Base-by-base conservation (phyloP, 2,888 invertebrate genomes). In the Nephrotoma guestfalica region DNA sequence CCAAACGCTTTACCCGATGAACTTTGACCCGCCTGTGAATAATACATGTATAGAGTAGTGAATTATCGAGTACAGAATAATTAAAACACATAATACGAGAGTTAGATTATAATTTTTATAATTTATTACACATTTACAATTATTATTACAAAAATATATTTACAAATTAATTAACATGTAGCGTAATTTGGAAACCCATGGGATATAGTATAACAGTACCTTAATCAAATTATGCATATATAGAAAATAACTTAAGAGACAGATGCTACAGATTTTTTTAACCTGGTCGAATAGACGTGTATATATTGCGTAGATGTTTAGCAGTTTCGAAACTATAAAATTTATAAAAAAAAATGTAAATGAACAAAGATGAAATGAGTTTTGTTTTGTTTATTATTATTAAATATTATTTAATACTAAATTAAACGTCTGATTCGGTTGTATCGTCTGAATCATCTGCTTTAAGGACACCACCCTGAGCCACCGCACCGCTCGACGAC, bases 361-460 rank as follows among this genome's bases (percentile, higher is more conserved):
- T 42, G n/a, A 41, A 13, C 18, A 41, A 84, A 84, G n/a, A 84
- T 41, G 84, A 84, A 83, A 84, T 84, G 15, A 84, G n/a, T n/a
- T 83, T 83, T 83, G 30, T 83, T 41, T 84, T 83, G 30, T 83
- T 83, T 83, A 13, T 41, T 83, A 11, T 83, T 83, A 41, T 15
- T 84, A 5, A 40, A 83, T n/a, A 83, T 41, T 41, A 9, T n/a
- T 15, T 71, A 30, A 51, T 4, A 11, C 30, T 71, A 71, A 30
- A 4, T 71, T 71, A 71, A 71, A 13, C 30, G 9, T 85, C 43
- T 13, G 43, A 45, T 85, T 85, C 85, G 41, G 42, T 43, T 85
- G 90, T 90, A 88, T 91, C 91, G 88, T 91, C 91, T 4, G 91
- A 42, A 86, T 90, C 91, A 2, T 91, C 91, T 2, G 90, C 89